Evolutionary conservation across 2,888 invertebrate species (phyloP).

Genomic region (Epiblema foenella): DNA sequence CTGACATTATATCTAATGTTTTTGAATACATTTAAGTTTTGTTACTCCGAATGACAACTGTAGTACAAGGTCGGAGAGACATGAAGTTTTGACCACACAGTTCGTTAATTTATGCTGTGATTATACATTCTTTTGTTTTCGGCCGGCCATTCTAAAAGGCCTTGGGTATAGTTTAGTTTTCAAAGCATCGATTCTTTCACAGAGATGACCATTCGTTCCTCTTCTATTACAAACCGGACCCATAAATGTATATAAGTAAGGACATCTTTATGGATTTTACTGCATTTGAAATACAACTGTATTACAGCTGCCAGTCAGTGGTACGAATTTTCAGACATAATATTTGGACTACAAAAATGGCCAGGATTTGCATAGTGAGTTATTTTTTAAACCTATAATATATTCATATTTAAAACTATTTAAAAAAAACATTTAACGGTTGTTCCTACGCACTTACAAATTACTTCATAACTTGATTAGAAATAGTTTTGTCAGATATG

Average conservation of each 20-base stretch:
- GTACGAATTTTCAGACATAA: constrained; percentile 2
- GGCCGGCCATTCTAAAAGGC: constrained; percentile 63
- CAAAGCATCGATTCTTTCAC: constrained; percentile 64
- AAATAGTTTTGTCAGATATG: too few relatives aligned
- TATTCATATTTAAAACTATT: not conserved
- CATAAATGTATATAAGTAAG: constrained; percentile 69
- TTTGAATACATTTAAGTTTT: constrained; percentile 48
- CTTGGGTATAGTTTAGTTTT: constrained; percentile 69
- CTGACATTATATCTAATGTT: constrained; percentile 40
- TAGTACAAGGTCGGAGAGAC: constrained; percentile 49
- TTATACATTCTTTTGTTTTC: constrained; percentile 80
- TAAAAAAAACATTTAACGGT: too few relatives aligned
- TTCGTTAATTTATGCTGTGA: constrained; percentile 52
- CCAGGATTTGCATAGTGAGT: constrained; percentile 32
- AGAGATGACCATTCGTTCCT: constrained; percentile 62
- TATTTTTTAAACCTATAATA: not conserved
- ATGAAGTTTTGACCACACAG: constrained; percentile 45
- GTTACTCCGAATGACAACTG: constrained; percentile 43
- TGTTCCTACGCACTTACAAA: too few relatives aligned
- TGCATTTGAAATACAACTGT: constrained; percentile 55
- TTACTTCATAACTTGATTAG: too few relatives aligned
- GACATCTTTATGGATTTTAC: constrained; percentile 57
- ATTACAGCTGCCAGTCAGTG: constrained; percentile 23
- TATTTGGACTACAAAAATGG: constrained; percentile 21
- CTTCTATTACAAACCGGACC: constrained; percentile 57